A percentile compares a stretch with the other conserved stretches of the same genome.
These are phyloP conservation scores for Oasisia sp. DNA, from an alignment of 2,888 invertebrate species.

Conservation along the genomic window DNA sequence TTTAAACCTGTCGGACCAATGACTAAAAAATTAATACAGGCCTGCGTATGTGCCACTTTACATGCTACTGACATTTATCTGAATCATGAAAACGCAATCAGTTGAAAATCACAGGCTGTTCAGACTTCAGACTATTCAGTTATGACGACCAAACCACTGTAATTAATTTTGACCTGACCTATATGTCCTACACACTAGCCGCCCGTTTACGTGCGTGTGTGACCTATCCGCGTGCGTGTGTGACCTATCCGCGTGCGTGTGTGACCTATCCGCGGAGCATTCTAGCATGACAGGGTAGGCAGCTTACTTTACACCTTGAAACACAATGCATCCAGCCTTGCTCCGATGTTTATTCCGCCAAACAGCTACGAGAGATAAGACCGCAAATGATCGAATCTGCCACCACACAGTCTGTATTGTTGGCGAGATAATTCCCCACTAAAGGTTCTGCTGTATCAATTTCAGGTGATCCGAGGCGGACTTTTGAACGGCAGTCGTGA, in stretches of 20 bases:
- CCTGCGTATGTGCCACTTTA: background rate
- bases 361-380: background rate
- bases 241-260: background rate
- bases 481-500: background rate
- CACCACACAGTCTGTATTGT: background rate
- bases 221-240: background rate
- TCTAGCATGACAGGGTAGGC: background rate
- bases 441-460: background rate
- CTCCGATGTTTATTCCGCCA: background rate
- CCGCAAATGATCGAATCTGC: background rate
- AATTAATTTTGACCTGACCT: constrained; percentile 13
- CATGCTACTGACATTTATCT: background rate
- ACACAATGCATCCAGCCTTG: background rate
- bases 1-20: no score
- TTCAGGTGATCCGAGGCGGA: background rate
- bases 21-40: background rate
- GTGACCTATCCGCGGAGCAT: background rate
- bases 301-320: background rate
- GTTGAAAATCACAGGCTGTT: background rate
- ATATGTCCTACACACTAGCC: background rate
- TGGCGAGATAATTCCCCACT: background rate
- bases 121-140: background rate
- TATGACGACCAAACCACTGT: background rate
- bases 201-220: background rate
- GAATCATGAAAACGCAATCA: background rate